Evolutionary conservation across 2,888 invertebrate genomes (phyloP), one percentile per base, ranked within the genome.

Genomic region (Torymus aiolomorphi): DNA sequence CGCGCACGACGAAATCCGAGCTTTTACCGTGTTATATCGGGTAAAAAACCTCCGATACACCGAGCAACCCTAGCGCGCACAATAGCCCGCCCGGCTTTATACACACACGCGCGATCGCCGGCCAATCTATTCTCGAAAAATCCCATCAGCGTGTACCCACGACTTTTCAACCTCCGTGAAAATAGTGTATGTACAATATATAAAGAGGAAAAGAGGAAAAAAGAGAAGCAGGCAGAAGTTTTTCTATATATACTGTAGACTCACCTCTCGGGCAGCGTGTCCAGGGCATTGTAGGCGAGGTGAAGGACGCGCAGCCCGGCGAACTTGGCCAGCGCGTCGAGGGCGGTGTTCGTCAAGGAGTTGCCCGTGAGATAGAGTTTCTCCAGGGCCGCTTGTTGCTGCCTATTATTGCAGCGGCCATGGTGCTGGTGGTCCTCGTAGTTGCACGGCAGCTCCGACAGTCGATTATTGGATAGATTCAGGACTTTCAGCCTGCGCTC

Each of bases 381-480:
- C 86, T 95, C 95, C 83, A 95, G 59, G 52, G 18, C 2, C 12
- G 24, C 66, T 2, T 31, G 1, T 12, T 71, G 62, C 31, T 77
- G 65, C 57, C 74, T 69, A 57, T 61, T 65, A 66, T 49, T 59
- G 18, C 75, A 57, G 2, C 42, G 5, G 31, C 61, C 0, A 49
- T 18, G 10, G 63, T 49, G 18, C 2, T 59, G 59, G n/a, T 62
- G 61, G n/a, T 79, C 79, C 65, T 66, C 93, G 85, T 92, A 91
- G 8, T 92, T 93, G 76, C 92, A 92, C 0, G 96, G 95, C 83
- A 96, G 89, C 74, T 94, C 93, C 83, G 93, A 94, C 42, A 96
- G 87, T 82, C 95, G 93, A 89, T 97, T 97, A 88, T 96, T 96
- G 2, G 96, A 95, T 57, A 95, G 91, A 90, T 97, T 97, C 73